Conservation (phyloP, 53 echinoderm and acorn worm species). For the Holothuria scabra region DNA sequence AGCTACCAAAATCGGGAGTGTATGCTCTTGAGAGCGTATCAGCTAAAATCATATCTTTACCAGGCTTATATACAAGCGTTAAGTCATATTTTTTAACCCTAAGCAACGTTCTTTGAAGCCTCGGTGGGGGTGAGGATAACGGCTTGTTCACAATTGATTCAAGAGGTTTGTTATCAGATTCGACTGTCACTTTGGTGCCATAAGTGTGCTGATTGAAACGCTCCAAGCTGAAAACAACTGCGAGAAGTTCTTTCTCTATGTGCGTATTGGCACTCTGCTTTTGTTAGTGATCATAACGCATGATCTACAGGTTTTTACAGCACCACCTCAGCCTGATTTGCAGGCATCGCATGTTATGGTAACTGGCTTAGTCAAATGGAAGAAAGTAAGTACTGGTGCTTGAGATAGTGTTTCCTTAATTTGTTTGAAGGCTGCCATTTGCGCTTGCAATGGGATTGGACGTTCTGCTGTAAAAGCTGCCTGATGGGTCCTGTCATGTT, state of each 20-base stretch:
- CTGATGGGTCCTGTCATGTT: constrained; percentile 53
- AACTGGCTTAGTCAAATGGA: constrained; percentile 40
- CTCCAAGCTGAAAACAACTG: constrained; percentile 35
- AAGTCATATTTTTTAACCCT: no score
- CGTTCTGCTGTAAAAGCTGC: constrained; percentile 30
- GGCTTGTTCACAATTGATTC: constrained; percentile 49
- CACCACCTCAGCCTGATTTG: constrained; percentile 53
- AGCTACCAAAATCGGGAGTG: background rate
- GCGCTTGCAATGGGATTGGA: constrained; percentile 53
- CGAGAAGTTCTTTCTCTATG: constrained; percentile 53
- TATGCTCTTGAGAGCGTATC: constrained; percentile 15
- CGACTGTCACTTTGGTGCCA: constrained; percentile 8
- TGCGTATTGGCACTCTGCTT: constrained; percentile 42
- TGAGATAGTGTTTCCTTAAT: constrained; percentile 43
- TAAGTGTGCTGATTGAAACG: constrained; percentile 29
- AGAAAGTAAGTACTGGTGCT: constrained; percentile 66
- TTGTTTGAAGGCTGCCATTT: constrained; percentile 54
- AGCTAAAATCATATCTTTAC: constrained; percentile 24
- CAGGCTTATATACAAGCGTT: constrained; percentile 18
- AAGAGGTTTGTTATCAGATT: constrained; percentile 42
- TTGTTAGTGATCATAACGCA: constrained; percentile 22
- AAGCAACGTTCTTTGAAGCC: constrained; percentile 66
- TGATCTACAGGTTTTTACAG: constrained; percentile 42
- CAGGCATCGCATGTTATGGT: constrained; percentile 69
- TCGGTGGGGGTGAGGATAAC: constrained; percentile 44